Percentiles rank a stretch among this genome's conserved stretches.
Evolutionary conservation across 2,797 vertebrate genomes (phyloP).

Genomic region (Australoheros facetus): DNA sequence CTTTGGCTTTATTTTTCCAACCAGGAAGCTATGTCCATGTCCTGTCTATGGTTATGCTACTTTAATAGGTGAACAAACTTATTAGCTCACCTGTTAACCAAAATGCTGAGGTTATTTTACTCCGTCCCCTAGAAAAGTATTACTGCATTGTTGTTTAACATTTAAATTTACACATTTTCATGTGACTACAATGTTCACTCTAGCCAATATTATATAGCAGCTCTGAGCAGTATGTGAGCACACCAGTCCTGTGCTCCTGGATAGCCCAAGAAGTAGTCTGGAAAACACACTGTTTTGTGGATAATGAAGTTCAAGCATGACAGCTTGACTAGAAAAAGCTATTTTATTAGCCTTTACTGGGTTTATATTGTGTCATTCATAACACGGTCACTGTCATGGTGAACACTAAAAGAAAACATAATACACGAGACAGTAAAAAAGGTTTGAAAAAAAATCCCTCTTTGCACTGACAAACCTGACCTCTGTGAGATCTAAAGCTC

Average conservation of each 20-base stretch:
- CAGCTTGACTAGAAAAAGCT: slow-evolving; percentile 26
- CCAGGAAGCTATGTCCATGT: background rate
- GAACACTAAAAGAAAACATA: background rate
- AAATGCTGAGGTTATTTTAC: background rate
- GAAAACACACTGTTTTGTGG: slow-evolving; percentile 30
- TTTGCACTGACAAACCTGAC: slow-evolving; percentile 1
- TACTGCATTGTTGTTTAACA: background rate
- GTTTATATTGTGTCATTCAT: slow-evolving; percentile 25
- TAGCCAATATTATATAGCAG: slow-evolving; percentile 18
- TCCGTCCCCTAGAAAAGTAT: background rate
- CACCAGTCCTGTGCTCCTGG: slow-evolving; percentile 15
- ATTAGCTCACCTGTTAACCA: background rate
- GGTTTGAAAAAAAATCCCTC: background rate
- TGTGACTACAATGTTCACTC: background rate
- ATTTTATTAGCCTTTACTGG: slow-evolving; percentile 33
- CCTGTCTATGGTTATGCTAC: background rate
- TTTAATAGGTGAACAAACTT: background rate
- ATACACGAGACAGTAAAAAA: background rate
- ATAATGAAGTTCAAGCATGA: slow-evolving; percentile 28
- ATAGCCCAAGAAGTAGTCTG: slow-evolving; percentile 35
- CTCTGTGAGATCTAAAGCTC: background rate
- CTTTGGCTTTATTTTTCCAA: background rate
- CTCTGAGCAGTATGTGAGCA: background rate
- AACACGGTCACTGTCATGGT: background rate
- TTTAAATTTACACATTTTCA: background rate